Base-by-base conservation (phyloP, 1,140 invertebrate genomes). In the Anoplolepis gracilipes region DNA sequence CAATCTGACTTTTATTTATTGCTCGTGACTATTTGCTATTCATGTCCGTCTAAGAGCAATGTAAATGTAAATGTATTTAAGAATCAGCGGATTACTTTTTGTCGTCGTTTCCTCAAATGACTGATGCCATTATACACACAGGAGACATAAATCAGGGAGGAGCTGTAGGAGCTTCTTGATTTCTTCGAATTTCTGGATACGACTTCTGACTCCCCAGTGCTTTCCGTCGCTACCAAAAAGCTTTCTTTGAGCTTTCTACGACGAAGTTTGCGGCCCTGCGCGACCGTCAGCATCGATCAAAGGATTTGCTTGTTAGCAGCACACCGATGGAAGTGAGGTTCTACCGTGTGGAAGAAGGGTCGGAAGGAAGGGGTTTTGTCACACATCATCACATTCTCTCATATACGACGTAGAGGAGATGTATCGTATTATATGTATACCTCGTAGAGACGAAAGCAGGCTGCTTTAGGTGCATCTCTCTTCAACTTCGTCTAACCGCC, bases 391-490 rank as follows among this genome's bases (percentile, higher is more conserved):
- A 11, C 30, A 36, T 42, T 81, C 4, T 76, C 7, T 78, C 67
- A 42, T 42, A 42, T 42, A 42, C n/a, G 30, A 61, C 16, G 16
- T 19, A 49, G 13, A 62, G 13, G 8, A 11, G 7, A 53, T 16
- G 13, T 10, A 46, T 39, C 10, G 79, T 25, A 1, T 46, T 8
- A 39, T n/a, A 61, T 64, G 62, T 64, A 53, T 78, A 85, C 65
- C 84, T 85, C 22, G 46, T n/a, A 85, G 57, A 85, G 22, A 64
- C 55, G 28, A 61, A 85, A 82, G 36, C 22, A 69, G 64, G 65
- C 25, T 53, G 25, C 36, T 82, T 49, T 57, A 82, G 30, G 65
- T 33, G 65, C 84, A 85, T 82, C 42, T 85, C 84, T 82, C 84
- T 82, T 49, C 77, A 13, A 59, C 39, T 55, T 64, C 62, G 22